Evolutionary conservation across 2,797 vertebrate species (phyloP).

Genomic region (Macrochelys suwanniensis): DNA sequence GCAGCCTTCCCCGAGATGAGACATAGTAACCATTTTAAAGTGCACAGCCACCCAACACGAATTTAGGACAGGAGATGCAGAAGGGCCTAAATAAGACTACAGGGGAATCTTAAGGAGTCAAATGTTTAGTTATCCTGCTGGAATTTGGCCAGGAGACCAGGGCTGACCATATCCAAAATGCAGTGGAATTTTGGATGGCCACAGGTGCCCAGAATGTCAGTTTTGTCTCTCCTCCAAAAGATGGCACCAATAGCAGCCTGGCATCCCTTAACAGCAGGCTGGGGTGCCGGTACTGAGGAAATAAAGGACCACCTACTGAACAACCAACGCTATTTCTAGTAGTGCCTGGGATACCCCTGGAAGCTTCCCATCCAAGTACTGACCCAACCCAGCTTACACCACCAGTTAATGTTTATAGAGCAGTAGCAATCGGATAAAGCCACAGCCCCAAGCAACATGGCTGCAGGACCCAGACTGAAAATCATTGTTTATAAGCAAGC

Average conservation of each 20-base stretch:
- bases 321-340: fast-evolving
- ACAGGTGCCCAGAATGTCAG: fast-evolving
- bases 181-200: neutral
- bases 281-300: neutral
- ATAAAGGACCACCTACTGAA: neutral
- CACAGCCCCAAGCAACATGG: neutral
- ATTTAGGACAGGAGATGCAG: neutral
- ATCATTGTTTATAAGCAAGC: neutral
- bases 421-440: too few species aligned
- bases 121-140: neutral
- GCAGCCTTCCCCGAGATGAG: neutral
- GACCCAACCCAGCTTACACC: neutral
- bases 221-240: neutral
- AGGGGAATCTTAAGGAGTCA: neutral
- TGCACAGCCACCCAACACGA: neutral
- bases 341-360: neutral
- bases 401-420: neutral
- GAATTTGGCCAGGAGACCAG: fast-evolving
- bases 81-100: neutral
- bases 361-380: neutral
- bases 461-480: neutral
- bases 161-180: neutral
- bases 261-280: neutral
- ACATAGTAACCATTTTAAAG: neutral
- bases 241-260: neutral